These are phyloP conservation scores for Hydrotaea cyrtoneurina DNA, from an alignment of 2,888 invertebrate genomes.

Conservation along the genomic window DNA sequence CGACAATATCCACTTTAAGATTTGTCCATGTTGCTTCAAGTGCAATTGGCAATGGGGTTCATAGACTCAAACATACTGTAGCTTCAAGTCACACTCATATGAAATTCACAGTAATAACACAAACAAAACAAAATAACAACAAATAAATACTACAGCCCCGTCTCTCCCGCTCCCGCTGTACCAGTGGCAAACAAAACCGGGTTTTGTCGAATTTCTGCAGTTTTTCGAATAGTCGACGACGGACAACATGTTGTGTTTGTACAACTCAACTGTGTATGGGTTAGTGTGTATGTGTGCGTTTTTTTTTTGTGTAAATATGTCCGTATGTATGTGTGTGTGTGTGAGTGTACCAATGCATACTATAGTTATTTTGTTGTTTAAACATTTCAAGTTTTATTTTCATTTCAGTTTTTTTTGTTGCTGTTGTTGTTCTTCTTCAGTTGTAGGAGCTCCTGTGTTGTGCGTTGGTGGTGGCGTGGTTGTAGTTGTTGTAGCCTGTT, in stretches of 20 bases:
- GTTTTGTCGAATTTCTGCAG: slow-evolving; percentile 62
- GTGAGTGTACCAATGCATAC: slow-evolving; percentile 37
- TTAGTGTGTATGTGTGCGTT: slow-evolving; percentile 6
- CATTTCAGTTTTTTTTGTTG: slow-evolving; percentile 59
- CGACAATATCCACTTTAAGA: too few species aligned
- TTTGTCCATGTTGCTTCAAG: neutral
- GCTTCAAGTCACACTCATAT: slow-evolving; percentile 21
- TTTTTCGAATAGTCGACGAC: slow-evolving; percentile 46
- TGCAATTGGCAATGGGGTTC: slow-evolving; percentile 55
- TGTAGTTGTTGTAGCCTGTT: too few species aligned
- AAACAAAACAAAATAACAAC: slow-evolving; percentile 64
- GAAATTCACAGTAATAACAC: slow-evolving; percentile 61
- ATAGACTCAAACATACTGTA: slow-evolving; percentile 19
- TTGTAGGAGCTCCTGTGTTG: slow-evolving; percentile 18
- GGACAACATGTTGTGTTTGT: slow-evolving; percentile 59
- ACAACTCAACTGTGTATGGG: slow-evolving; percentile 42
- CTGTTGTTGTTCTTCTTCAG: slow-evolving; percentile 47
- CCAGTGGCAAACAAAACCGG: slow-evolving; percentile 21
- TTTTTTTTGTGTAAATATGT: slow-evolving; percentile 31
- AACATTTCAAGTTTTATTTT: slow-evolving; percentile 68
- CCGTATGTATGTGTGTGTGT: slow-evolving; percentile 8
- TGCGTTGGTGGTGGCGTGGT: slow-evolving; percentile 43
- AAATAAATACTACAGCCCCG: slow-evolving; percentile 57
- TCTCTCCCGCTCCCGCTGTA: slow-evolving; percentile 37
- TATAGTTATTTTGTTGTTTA: slow-evolving; percentile 67